Conservation (phyloP, 2,113 vertebrate species). For the Mormyrus lacerda region DNA sequence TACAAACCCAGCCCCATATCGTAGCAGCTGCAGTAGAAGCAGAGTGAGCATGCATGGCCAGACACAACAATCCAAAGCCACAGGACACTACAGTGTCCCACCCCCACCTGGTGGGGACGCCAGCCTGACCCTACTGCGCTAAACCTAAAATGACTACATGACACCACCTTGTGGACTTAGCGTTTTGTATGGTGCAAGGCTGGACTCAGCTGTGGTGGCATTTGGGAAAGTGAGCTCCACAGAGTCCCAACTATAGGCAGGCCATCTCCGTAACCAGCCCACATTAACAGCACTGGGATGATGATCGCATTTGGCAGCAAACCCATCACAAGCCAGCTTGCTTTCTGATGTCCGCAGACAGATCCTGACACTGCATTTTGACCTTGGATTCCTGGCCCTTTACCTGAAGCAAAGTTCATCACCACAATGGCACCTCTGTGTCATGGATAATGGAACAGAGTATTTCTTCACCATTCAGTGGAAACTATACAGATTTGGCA, state of each 20-base stretch:
- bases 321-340: background rate
- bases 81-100: background rate
- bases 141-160: background rate
- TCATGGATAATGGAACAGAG: background rate
- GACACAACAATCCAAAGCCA: background rate
- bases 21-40: background rate
- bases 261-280: background rate
- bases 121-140: background rate
- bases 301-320: background rate
- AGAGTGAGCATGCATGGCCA: background rate
- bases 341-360: background rate
- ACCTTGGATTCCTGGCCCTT: background rate
- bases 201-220: background rate
- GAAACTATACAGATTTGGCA: background rate
- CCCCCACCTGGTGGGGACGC: background rate
- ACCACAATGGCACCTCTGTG: background rate
- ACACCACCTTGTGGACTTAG: background rate
- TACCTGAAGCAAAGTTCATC: background rate
- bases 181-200: background rate
- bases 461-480: background rate
- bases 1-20: background rate
- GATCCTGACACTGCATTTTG: background rate
- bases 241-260: background rate
- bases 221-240: background rate
- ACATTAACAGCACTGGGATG: background rate